Evolutionary conservation across 2,888 invertebrate genomes (phyloP).

Genomic region (Thyatira batis): DNA sequence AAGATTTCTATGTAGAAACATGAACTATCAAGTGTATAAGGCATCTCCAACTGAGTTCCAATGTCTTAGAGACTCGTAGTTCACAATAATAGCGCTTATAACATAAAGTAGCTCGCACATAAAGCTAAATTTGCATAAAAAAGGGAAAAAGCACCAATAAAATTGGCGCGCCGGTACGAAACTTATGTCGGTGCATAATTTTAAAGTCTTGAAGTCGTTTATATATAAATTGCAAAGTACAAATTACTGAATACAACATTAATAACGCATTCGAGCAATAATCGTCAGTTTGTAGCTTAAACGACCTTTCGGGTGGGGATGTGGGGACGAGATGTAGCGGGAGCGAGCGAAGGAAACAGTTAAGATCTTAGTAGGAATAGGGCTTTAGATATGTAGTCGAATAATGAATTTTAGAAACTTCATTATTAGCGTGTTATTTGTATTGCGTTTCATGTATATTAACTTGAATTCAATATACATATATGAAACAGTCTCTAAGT

Average conservation of each 20-base stretch:
- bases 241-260: constrained; percentile 72
- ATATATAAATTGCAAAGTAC: constrained; percentile 62
- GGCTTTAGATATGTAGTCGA: no score
- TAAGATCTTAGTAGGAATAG: background rate
- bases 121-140: constrained; percentile 4
- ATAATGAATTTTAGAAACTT: no score
- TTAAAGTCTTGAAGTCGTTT: constrained; percentile 41
- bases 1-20: no score
- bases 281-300: constrained; percentile 74
- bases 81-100: background rate
- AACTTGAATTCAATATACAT: no score
- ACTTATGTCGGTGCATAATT: constrained; percentile 39
- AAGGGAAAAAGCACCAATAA: constrained; percentile 1
- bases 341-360: constrained; percentile 8
- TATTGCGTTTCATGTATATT: no score
- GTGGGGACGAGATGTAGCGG: constrained; percentile 29
- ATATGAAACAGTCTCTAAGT: no score
- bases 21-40: no score
- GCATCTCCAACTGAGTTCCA: background rate
- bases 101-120: constrained; percentile 1
- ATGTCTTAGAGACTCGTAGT: background rate
- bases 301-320: constrained; percentile 45
- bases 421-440: no score
- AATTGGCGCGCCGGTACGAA: constrained; percentile 18
- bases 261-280: constrained; percentile 71